These are phyloP conservation scores for Saguinus midas DNA, from an alignment of 2,113 vertebrate genomes.

Conservation along the genomic window DNA sequence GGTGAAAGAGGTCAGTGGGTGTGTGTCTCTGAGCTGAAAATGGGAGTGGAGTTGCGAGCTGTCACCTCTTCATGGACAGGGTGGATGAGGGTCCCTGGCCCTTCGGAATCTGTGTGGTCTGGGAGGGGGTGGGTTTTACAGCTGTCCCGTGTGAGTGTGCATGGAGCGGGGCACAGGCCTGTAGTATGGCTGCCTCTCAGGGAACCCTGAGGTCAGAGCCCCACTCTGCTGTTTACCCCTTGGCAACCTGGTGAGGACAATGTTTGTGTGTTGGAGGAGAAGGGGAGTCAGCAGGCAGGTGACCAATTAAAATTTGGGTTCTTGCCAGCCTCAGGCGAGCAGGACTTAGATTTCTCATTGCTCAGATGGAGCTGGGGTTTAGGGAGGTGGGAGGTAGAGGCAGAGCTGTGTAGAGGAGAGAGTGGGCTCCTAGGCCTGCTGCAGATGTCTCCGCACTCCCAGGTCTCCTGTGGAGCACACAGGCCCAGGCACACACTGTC, in stretches of 20 bases:
- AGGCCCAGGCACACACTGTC: neutral
- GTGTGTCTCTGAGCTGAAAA: neutral
- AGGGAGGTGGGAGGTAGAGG: neutral
- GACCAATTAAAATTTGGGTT: neutral
- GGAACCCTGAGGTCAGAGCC: neutral
- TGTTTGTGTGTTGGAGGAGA: neutral
- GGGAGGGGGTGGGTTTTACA: neutral
- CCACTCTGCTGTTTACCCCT: neutral
- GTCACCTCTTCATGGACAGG: neutral
- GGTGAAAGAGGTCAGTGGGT: constrained; percentile 36
- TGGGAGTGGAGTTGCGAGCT: neutral
- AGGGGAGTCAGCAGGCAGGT: neutral
- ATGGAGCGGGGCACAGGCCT: accelerated
- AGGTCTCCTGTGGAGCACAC: accelerated
- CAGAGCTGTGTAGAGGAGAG: neutral
- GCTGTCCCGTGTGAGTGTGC: neutral
- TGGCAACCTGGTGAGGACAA: neutral
- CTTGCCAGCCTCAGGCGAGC: neutral
- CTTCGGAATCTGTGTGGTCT: neutral
- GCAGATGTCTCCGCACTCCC: neutral
- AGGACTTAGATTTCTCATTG: neutral
- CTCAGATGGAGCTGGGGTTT: neutral
- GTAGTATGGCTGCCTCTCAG: neutral
- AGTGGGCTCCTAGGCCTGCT: neutral
- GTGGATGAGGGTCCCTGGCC: neutral